Base-by-base conservation (phyloP, 2,888 invertebrate species). In the Watsonalla cultraria region DNA sequence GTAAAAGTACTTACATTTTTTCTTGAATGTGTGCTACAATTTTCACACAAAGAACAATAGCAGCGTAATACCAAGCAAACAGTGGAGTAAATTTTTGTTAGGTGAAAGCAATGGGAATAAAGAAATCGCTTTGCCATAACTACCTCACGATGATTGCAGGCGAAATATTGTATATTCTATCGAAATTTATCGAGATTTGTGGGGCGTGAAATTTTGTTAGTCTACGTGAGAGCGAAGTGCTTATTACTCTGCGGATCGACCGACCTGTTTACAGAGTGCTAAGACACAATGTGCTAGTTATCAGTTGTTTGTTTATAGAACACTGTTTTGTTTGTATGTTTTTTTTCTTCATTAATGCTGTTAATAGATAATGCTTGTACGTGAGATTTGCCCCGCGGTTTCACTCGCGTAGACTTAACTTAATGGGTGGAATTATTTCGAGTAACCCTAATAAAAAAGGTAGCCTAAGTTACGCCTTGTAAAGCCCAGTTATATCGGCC, bases 21-120 rank as follows among this genome's bases (percentile, higher is more conserved):
- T 62, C 60, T 54, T 57, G 51, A 57, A 58, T 55, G 57, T 54
- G 53, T 55, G 46, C 51, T 58, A 54, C 53, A 51, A 51, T 56
- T 47, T 64, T 63, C 61, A 52, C 61, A 56, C 55, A 62, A 70
- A 66, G 76, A 84, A 84, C 82, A 85, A 85, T 80, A 70, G 74
- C 56, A 72, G 80, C 79, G 82, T 72, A 76, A 84, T 83, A 74
- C 71, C 67, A 69, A 72, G 70, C 70, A 70, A 72, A 76, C 72
- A 64, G 64, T 61, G 58, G 61, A 59, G 68, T 72, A 71, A 71
- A 24, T 24, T 62, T 73, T 70, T 70, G 76, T 76, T 68, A 51
- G 72, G 86, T 72, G 86, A 87, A 87, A 87, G 86, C 77, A 76
- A 73, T 82, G 84, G 68, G 83, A 84, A 83, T 73, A 71, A 76